Evolutionary conservation across 2,888 invertebrate species (phyloP).

Genomic region (Tromatobia lineatoria): DNA sequence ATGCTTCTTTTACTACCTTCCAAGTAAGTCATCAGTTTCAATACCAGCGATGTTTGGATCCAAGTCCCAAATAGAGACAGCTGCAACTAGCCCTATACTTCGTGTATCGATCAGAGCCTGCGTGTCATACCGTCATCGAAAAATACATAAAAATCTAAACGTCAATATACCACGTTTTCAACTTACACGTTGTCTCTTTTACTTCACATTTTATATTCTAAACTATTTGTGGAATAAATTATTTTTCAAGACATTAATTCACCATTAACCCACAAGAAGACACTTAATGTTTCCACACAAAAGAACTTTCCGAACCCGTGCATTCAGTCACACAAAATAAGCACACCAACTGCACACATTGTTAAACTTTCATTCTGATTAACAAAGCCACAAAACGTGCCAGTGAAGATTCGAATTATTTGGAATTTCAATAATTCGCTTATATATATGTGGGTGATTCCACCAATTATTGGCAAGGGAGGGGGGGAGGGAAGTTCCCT

Average conservation of each 20-base stretch:
- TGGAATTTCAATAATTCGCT: not conserved
- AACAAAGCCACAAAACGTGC: conserved; percentile 29
- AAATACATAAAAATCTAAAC: conserved; percentile 56
- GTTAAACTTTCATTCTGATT: conserved; percentile 5
- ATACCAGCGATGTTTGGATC: conserved; percentile 92
- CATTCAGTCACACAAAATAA: conserved; percentile 37
- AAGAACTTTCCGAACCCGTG: too few species aligned
- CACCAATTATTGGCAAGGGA: too few species aligned
- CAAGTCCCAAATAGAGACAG: conserved; percentile 93
- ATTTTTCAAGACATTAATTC: not conserved
- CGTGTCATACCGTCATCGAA: conserved; percentile 67
- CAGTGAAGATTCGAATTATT: conserved; percentile 21
- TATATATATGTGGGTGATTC: too few species aligned
- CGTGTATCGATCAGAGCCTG: conserved; percentile 92
- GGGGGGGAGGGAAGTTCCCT: too few species aligned
- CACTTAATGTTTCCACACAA: not conserved
- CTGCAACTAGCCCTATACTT: conserved; percentile 90
- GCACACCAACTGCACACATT: conserved; percentile 9
- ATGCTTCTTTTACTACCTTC: conserved; percentile 88
- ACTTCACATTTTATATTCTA: not conserved
- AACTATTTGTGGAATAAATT: not conserved
- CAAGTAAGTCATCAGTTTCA: conserved; percentile 93
- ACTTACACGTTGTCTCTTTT: conserved; percentile 17
- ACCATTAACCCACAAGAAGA: not conserved
- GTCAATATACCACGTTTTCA: conserved; percentile 50